phyloP scores from a whole-genome alignment of 2,113 vertebrate genomes.

The Burhinus oedicnemus region DNA sequence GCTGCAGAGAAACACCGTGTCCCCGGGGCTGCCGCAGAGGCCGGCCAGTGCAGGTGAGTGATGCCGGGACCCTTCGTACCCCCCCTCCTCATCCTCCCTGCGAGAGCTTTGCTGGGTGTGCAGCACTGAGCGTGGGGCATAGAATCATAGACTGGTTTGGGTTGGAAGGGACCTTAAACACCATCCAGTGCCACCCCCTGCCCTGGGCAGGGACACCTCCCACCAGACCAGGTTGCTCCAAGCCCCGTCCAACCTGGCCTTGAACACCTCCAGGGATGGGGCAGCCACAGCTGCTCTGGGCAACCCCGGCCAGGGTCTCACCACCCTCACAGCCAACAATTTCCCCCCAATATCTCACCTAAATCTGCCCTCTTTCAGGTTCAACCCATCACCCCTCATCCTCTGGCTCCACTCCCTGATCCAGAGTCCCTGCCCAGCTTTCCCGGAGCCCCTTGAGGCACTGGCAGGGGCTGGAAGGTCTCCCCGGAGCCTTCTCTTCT shows the following conservation, averaged over 20 bases:
- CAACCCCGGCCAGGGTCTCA: too few species aligned
- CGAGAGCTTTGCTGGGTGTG: background rate
- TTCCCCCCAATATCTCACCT: too few species aligned
- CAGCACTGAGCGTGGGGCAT: rapidly evolving
- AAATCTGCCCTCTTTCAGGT: too few species aligned
- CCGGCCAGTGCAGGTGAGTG: constrained; percentile 91
- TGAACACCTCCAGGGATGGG: too few species aligned
- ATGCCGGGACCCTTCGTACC: rapidly evolving
- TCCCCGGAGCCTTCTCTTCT: too few species aligned
- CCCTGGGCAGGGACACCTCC: background rate
- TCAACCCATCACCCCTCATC: too few species aligned
- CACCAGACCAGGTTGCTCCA: background rate
- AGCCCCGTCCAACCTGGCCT: background rate
- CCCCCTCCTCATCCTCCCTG: background rate
- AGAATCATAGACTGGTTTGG: background rate
- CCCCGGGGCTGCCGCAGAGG: constrained; percentile 91
- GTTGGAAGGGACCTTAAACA: background rate
- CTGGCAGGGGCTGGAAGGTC: too few species aligned
- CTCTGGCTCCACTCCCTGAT: too few species aligned
- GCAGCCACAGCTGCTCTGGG: too few species aligned
- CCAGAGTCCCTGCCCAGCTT: too few species aligned
- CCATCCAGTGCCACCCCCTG: background rate
- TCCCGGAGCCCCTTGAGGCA: too few species aligned
- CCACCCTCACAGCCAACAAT: too few species aligned
- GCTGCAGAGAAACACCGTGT: constrained; percentile 91